Evolutionary conservation across 1,140 invertebrate genomes (phyloP).

Genomic region (Tribolium madens): DNA sequence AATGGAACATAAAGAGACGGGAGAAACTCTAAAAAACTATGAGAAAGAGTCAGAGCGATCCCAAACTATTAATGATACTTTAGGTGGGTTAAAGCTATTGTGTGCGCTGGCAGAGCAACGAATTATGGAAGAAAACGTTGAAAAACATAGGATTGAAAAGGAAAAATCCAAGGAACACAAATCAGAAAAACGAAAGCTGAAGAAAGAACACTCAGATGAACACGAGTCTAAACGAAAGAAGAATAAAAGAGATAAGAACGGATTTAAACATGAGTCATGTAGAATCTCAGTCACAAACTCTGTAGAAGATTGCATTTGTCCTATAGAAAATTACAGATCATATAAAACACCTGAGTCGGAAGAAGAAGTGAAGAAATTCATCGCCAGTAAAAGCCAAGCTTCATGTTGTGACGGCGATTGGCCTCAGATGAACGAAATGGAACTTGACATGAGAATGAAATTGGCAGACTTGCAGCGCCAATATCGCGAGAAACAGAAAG

Average conservation of each 20-base stretch:
- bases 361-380: conserved; percentile 66
- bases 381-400: conserved; percentile 63
- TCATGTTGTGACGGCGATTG: conserved; percentile 66
- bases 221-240: conserved; percentile 57
- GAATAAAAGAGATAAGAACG: conserved; percentile 54
- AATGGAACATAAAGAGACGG: conserved; percentile 53
- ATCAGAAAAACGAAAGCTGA: conserved; percentile 58
- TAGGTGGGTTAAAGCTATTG: conserved; percentile 82
- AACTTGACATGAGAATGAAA: conserved; percentile 82
- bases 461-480: conserved; percentile 84
- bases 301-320: conserved; percentile 40
- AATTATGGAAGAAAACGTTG: conserved; percentile 79
- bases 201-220: conserved; percentile 55
- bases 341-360: conserved; percentile 68
- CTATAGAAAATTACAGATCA: conserved; percentile 52
- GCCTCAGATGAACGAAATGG: conserved; percentile 78
- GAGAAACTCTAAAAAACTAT: not conserved
- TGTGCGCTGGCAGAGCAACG: conserved; percentile 89
- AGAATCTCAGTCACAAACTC: too few species aligned
- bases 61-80: conserved; percentile 64
- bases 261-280: conserved; percentile 26
- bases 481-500: conserved; percentile 85
- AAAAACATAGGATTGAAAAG: conserved; percentile 59
- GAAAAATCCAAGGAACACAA: conserved; percentile 53
- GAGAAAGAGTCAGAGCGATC: not conserved